A percentile compares a stretch with the other conserved stretches of the same genome.
Conservation (phyloP, 2,888 invertebrate species). For the Drosophila quasianomalipes region DNA sequence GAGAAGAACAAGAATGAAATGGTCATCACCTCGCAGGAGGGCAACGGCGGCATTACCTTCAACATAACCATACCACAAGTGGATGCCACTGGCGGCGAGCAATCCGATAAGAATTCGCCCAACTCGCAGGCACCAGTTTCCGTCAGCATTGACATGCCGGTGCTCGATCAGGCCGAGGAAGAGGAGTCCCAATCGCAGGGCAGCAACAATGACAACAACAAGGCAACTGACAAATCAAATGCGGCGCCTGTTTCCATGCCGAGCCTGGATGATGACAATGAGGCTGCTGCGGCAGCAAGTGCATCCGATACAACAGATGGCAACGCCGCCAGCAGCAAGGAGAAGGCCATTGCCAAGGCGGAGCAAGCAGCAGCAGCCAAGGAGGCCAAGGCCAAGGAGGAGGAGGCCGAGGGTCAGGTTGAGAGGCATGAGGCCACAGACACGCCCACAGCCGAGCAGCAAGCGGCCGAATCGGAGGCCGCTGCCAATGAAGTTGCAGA, state of each 20-base stretch:
- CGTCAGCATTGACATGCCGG: constrained; percentile 85
- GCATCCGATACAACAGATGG: constrained; percentile 52
- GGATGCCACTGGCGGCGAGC: constrained; percentile 69
- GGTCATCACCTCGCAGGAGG: constrained; percentile 85
- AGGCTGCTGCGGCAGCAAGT: constrained; percentile 67
- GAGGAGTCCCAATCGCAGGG: constrained; percentile 77
- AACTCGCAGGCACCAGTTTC: constrained; percentile 79
- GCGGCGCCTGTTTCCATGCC: constrained; percentile 85
- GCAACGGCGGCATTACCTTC: constrained; percentile 85
- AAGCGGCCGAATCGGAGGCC: constrained; percentile 51
- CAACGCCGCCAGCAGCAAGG: constrained; percentile 43
- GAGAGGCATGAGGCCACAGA: constrained; percentile 50
- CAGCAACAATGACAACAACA: constrained; percentile 68
- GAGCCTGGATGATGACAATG: constrained; percentile 85
- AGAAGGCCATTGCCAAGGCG: constrained; percentile 42
- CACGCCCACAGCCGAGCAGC: constrained; percentile 50
- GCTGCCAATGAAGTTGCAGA: constrained; percentile 62
- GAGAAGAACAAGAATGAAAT: constrained; percentile 80
- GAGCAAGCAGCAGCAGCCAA: constrained; percentile 47
- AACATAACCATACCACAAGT: constrained; percentile 85
- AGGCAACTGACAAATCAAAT: constrained; percentile 57
- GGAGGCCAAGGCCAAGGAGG: constrained; percentile 38
- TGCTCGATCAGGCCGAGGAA: constrained; percentile 84
- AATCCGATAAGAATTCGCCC: constrained; percentile 67
- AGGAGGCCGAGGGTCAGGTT: constrained; percentile 29